These are phyloP conservation scores for Germaria angustata DNA, from an alignment of 2,888 invertebrate species.

Conservation along the genomic window DNA sequence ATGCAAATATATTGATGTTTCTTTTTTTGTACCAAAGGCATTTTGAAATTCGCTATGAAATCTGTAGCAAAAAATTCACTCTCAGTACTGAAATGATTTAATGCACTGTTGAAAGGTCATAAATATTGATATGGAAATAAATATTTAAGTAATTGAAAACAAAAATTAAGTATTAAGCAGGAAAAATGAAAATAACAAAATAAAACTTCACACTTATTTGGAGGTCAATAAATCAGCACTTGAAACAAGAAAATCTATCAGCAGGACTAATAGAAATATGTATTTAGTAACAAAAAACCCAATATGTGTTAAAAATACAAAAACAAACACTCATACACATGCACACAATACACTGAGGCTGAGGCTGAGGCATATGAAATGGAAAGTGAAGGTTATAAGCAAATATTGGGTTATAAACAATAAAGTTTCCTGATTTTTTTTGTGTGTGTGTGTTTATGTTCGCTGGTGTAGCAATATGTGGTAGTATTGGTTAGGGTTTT, in stretches of 20 bases:
- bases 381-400: background rate
- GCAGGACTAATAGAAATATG: constrained; percentile 18
- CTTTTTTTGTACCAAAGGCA: background rate
- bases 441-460: background rate
- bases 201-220: constrained; percentile 31
- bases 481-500: constrained; percentile 35
- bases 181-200: background rate
- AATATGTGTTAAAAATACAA: constrained; percentile 26
- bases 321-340: background rate
- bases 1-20: constrained; percentile 1
- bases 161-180: constrained; percentile 6
- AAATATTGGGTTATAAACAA: constrained; percentile 1
- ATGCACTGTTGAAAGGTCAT: constrained; percentile 47
- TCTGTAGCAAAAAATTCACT: background rate
- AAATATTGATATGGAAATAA: constrained; percentile 58
- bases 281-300: constrained; percentile 37
- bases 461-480: constrained; percentile 27
- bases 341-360: too few relatives aligned
- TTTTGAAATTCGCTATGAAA: background rate
- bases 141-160: constrained; percentile 51
- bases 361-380: background rate
- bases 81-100: constrained; percentile 26
- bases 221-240: constrained; percentile 61
- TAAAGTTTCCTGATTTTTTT: background rate
- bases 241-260: constrained; percentile 13